Percentiles rank a stretch among this genome's conserved stretches.
phyloP scores from a whole-genome alignment of 64 coral and sea anemone species.

The Hydrozoanthus tunicans region DNA sequence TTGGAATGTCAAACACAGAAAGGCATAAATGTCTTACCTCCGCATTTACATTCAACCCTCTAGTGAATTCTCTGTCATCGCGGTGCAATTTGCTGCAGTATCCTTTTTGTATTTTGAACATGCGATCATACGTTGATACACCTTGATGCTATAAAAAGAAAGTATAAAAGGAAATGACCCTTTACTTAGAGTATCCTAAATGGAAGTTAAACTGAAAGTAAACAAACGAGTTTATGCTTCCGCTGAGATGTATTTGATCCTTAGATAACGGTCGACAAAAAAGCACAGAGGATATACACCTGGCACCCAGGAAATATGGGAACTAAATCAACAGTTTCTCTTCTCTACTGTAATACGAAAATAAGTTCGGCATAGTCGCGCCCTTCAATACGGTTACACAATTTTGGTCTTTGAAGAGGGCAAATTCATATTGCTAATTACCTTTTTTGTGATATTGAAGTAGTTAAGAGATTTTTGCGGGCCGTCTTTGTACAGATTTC shows the following conservation, averaged over 20 bases:
- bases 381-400: no score
- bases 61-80: conserved; percentile 83
- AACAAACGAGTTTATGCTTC: neutral
- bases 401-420: no score
- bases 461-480: conserved; percentile 55
- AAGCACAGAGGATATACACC: no score
- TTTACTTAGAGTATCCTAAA: neutral
- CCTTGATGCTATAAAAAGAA: conserved; percentile 40
- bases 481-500: conserved; percentile 53
- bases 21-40: conserved; percentile 45
- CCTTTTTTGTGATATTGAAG: conserved; percentile 93
- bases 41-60: conserved; percentile 76
- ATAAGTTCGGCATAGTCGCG: no score
- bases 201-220: neutral
- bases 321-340: no score
- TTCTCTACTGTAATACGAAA: no score
- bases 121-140: conserved; percentile 80
- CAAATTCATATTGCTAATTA: neutral
- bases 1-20: neutral
- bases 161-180: neutral
- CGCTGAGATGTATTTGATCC: no score
- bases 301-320: no score
- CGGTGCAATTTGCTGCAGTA: conserved; percentile 92
- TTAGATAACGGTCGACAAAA: no score
- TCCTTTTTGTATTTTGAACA: conserved; percentile 79